Base-by-base conservation (phyloP, 2,888 invertebrate species). In the Acleris emargana region DNA sequence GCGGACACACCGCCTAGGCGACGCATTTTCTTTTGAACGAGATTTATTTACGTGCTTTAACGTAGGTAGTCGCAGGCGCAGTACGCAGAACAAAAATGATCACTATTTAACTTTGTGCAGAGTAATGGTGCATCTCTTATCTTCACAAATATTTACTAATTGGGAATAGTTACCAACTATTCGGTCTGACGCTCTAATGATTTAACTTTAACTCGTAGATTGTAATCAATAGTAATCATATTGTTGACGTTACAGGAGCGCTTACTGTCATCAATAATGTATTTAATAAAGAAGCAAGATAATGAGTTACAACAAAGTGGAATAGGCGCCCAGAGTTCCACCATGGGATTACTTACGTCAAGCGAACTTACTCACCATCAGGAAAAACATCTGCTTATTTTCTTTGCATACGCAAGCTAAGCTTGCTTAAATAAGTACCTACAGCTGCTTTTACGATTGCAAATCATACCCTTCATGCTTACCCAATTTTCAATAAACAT, bases 401-500 rank as follows among this genome's bases (percentile, higher is more conserved):
- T 11, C 7, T 18, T 49, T 20, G 18, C 9, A 20, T 9, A 32
- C n/a, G n/a, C n/a, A n/a, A n/a, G n/a, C n/a, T n/a, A n/a, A n/a
- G n/a, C n/a, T n/a, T n/a, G n/a, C 32, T 9, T 32, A 32, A 32
- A 9, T 18, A 18, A 0, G 20, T 20, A 49, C 17, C 17, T 49
- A n/a, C 13, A 13, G 7, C 5, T 17, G 6, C 13, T 45, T 45
- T 16, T 45, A 45, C 17, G n/a, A n/a, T 45, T 45, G 6, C 6
- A 16, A 45, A 17, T 45, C 17, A 45, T 45, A 45, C 45, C n/a
- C n/a, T 17, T 17, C 42, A 22, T n/a, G 54, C 42, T 20, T 42
- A n/a, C 38, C 1, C 5, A 22, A 42, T 25, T 45, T 22, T n/a
- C 45, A 64, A 54, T 42, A 54, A 53, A 20, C 13, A 61, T 57